Evolutionary conservation across 2,888 invertebrate species (phyloP), one percentile per base, ranked within the genome.

Genomic region (Alloscopus bannaensis): DNA sequence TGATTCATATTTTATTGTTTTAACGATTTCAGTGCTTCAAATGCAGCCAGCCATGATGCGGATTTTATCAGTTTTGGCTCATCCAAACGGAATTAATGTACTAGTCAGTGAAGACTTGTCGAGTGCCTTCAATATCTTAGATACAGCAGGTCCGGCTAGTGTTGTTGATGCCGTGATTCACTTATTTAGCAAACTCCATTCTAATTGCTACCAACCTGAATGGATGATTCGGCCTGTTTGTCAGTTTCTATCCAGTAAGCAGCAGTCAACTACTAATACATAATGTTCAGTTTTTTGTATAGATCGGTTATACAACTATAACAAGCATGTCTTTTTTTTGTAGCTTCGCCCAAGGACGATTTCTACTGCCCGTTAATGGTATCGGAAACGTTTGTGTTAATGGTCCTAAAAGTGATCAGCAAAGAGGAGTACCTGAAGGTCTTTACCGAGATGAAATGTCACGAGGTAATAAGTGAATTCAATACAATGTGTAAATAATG

Each of bases 131-230:
- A 84, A 80, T 45, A 83, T 84, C 29, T 79, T 84, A 69, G 84
- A 86, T 45, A 82, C 80, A 18, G 81, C 84, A 18, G 77, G 78
- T 22, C 93, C 93, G 8, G 91, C 93, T 29, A 94, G 94, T 0
- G 92, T 96, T 68, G 94, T 94, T 1, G 96, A 97, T 87, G 95
- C 95, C 22, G 92, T 96, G n/a, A 96, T 95, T 87, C 93, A 94
- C 88, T 90, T 97, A 84, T 90, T 96, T 69, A 91, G 93, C 29
- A 93, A 93, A 1, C 89, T 97, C 81, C 93, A 93, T n/a, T 91
- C 91, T 55, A 93, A 93, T 86, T 93, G 95, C 1, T 93, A 94
- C 6, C 92, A 92, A 87, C 93, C 94, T 1, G 91, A 92, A 26
- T 90, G 94, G 72, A 92, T 96, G 87, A 91, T 97, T 86, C 92